Evolutionary conservation across 2,888 invertebrate species (phyloP).

Genomic region (Muscina levida): DNA sequence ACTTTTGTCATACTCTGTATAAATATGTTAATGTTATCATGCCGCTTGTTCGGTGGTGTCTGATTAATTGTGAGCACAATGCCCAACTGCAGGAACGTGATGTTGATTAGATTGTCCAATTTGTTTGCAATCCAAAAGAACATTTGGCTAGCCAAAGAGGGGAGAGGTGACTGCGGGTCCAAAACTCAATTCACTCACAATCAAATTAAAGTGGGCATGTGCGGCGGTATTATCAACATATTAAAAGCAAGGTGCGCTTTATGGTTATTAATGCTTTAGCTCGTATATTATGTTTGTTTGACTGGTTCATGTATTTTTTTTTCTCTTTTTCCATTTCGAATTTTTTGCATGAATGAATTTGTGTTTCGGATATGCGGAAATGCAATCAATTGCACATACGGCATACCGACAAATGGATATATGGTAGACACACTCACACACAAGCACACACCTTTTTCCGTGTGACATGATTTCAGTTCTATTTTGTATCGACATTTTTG

Average conservation of each 20-base stretch:
- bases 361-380: conserved; percentile 51
- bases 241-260: conserved; percentile 53
- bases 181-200: conserved; percentile 31
- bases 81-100: conserved; percentile 35
- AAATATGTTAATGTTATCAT: not conserved
- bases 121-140: conserved; percentile 11
- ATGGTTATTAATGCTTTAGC: conserved; percentile 58
- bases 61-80: conserved; percentile 41
- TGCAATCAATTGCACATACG: conserved; percentile 48
- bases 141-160: too few species aligned
- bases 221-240: not conserved
- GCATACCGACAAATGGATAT: not conserved
- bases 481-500: not conserved
- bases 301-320: too few species aligned
- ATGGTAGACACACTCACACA: too few species aligned
- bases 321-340: conserved; percentile 14
- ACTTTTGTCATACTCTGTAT: not conserved
- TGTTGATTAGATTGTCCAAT: conserved; percentile 49
- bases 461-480: conserved; percentile 33
- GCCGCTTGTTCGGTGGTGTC: conserved; percentile 1
- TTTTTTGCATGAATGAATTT: conserved; percentile 23
- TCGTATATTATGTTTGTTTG: conserved; percentile 49
- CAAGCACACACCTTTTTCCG: conserved; percentile 53
- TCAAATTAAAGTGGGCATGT: conserved; percentile 17
- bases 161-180: not conserved